Evolutionary conservation across 2,888 invertebrate genomes (phyloP), one percentile per base, ranked within the genome.

Genomic region (Lepidonotus clava): DNA sequence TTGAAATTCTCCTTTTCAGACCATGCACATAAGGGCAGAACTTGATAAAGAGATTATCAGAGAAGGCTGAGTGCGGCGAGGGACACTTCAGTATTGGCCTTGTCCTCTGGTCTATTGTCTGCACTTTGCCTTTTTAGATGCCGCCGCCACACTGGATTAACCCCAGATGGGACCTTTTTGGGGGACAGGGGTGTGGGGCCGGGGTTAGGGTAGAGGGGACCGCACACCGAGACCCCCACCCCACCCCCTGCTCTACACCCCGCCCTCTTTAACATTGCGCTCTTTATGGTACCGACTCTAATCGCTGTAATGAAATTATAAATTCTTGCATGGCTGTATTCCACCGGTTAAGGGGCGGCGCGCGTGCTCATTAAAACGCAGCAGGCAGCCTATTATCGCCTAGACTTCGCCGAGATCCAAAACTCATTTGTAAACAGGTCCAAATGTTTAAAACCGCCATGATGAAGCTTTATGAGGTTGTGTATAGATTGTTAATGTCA

Each of bases 231-330:
- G n/a, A n/a, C n/a, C n/a, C n/a, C n/a, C n/a, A n/a, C n/a, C n/a
- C n/a, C n/a, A n/a, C n/a, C n/a, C n/a, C n/a, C n/a, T n/a, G 28
- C 36, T 0, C 41, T 21, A 14, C n/a, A 28, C 76, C n/a, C 76
- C 21, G 18, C 76, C 76, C 41, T 28, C 76, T 38, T 36, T 38
- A n/a, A 36, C 28, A 28, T 24, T 18, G 8, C 14, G 6, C 66
- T 66, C 66, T 66, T 66, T 66, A 28, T 34, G 5, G 11, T 28
- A 11, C 1, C 5, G 41, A 80, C 46, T 80, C 14, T 80, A 80
- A 80, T 80, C 46, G 51, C 51, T 46, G 21, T 80, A 80, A 80
- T 80, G 80, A 80, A 41, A 80, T 80, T 80, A 80, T 80, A 80
- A 80, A 80, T 80, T 80, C 80, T 41, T 46, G 80, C 46, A 46